Evolutionary conservation across 1,140 invertebrate genomes (phyloP).

Genomic region (Zaprionus kolodkinae): DNA sequence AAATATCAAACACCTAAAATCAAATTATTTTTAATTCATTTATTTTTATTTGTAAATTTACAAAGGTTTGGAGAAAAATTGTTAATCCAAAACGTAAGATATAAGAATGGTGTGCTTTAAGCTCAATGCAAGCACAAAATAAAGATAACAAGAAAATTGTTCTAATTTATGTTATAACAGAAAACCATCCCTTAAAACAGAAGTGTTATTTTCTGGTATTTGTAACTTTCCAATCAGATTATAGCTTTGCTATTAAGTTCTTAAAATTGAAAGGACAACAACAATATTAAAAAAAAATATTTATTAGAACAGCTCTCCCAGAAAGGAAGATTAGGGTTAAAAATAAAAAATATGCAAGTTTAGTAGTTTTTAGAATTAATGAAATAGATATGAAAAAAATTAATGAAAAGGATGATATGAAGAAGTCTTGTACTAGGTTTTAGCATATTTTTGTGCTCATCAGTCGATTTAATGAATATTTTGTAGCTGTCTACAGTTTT

Average conservation of each 20-base stretch:
- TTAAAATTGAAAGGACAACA: constrained; percentile 7
- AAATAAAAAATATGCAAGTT: constrained; percentile 59
- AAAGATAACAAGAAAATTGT: constrained; percentile 14
- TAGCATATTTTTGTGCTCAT: constrained; percentile 83
- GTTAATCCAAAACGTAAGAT: constrained; percentile 27
- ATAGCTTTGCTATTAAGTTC: constrained; percentile 25
- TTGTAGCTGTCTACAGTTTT: constrained; percentile 81
- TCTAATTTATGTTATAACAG: constrained; percentile 32
- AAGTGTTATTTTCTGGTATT: constrained; percentile 30
- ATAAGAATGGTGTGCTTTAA: constrained; percentile 24
- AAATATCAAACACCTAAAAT: constrained; percentile 19
- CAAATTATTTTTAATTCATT: constrained; percentile 41
- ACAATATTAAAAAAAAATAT: constrained; percentile 35
- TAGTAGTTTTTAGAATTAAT: constrained; percentile 60
- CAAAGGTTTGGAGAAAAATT: constrained; percentile 36
- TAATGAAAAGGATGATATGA: constrained; percentile 5
- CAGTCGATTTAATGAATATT: constrained; percentile 78
- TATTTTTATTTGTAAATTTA: constrained; percentile 59
- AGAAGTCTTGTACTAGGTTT: constrained; percentile 75
- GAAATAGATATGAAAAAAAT: constrained; percentile 24
- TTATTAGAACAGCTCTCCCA: constrained; percentile 26
- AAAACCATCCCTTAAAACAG: constrained; percentile 18
- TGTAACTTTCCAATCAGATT: constrained; percentile 27
- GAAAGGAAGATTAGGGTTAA: constrained; percentile 54
- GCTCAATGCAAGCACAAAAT: constrained; percentile 30